Evolutionary conservation across 2,797 vertebrate genomes (phyloP), one percentile per base, ranked within the genome.

Genomic region (Malacoraja senta): DNA sequence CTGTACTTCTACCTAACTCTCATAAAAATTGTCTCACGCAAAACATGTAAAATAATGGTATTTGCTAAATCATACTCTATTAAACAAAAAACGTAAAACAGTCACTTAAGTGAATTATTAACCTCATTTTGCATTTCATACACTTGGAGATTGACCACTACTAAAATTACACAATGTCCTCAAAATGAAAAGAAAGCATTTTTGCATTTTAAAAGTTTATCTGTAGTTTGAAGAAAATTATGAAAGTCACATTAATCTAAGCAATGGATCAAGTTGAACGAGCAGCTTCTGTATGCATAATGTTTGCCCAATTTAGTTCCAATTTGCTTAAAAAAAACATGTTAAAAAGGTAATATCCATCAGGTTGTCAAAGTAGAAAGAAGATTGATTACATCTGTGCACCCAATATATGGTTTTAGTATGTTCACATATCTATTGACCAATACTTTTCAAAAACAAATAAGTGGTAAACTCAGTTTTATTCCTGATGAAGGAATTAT

Each of bases 181-280:
- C 44, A 72, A 29, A 44, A 91, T 53, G 24, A 76, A 58, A 84
- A 53, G 44, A 44, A 44, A 68, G 76, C 1, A n/a, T 76, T 58
- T 92, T 92, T 74, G 58, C 71, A 92, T 74, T 92, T 35, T 44
- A 29, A 21, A 92, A 74, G 90, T 92, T 92, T n/a, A n/a, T 92
- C 71, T 91, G 71, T 91, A 35, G 10, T 12, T 92, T 74, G 21
- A 92, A 92, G 19, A 92, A 92, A 92, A 71, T 26, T 29, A 71
- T 72, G 21, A 91, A 91, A 26, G 26, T 92, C 71, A 92, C 38
- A 76, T 44, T 72, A 74, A n/a, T 76, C 71, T n/a, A 74, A 44
- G 53, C 90, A 91, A 53, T 91, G 90, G 29, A 91, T 68, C 35
- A 91, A 74, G 10, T 74, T 10, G 71, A 74, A 91, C n/a, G 29